Base-by-base conservation (phyloP, 2,888 invertebrate genomes). In the Leptopilina myrica region DNA sequence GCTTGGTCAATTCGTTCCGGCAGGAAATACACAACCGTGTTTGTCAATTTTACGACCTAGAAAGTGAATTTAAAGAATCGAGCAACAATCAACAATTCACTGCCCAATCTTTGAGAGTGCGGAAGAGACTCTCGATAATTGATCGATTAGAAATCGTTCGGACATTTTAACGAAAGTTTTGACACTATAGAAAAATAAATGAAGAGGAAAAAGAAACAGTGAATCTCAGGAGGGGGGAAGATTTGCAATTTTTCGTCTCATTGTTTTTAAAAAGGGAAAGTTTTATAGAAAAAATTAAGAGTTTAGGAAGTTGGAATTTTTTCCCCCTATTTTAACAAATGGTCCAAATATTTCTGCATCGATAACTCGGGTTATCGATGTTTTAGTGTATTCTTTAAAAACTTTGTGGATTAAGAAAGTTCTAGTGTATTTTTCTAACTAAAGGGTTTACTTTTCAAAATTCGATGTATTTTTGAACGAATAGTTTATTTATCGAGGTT, bases 21-120 rank as follows among this genome's bases (percentile, higher is more conserved):
- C 81, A 83, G 86, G 84, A 86, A 89, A 85, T 82, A 73, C 64
- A 75, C 65, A 75, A 76, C 78, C 8, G 6, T 80, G 56, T 53
- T 67, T 33, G 73, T 62, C 82, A 83, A 86, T 86, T 89, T 89
- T 89, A 90, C 88, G 88, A 88, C 86, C 87, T 90, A 90, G 91
- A 90, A 91, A 91, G 90, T 89, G 88, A 89, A 90, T 90, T 89
- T 87, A 82, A 87, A 84, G 83, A 81, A 64, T 80, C 73, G 64
- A 0, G n/a, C 8, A 33, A n/a, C 56, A 43, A n/a, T 33, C 40
- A 73, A 33, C 56, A 49, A 69, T 20, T 14, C 49, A 69, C 15
- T 53, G 26, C 26, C 26, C 53, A 49, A 69, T 69, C 69, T 26
- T 33, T 33, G 2, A 33, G 40, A 53, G 49, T 49, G 26, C 53